Conservation (phyloP, 2,888 invertebrate species). For the Parnassius smintheus region DNA sequence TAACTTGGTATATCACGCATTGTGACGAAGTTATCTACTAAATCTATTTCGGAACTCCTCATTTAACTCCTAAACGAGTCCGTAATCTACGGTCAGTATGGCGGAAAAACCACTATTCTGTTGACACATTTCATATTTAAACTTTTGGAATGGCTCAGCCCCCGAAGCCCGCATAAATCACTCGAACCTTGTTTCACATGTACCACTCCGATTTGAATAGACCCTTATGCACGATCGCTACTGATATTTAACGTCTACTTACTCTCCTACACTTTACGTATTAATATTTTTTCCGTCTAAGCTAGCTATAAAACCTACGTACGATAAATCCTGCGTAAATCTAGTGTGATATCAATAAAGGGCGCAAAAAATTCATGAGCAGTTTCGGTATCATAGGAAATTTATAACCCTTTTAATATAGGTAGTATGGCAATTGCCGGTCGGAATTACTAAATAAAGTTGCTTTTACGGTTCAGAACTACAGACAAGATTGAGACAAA, state of each 20-base stretch:
- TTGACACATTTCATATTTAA: conserved; percentile 31
- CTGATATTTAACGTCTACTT: conserved; percentile 62
- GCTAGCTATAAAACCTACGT: conserved; percentile 1
- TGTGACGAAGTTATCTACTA: background rate
- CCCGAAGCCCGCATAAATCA: conserved; percentile 66
- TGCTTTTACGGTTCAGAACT: conserved; percentile 3
- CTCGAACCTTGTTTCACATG: conserved; percentile 65
- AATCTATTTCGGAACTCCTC: conserved; percentile 7
- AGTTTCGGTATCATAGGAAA: conserved; percentile 17
- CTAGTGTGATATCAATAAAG: conserved; percentile 17
- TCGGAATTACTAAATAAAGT: conserved; percentile 16
- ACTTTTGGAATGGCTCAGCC: conserved; percentile 64
- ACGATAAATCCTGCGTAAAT: conserved; percentile 12
- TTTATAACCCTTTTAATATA: conserved; percentile 21
- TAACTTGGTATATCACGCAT: no score
- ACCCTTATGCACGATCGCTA: conserved; percentile 60
- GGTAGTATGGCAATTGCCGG: conserved; percentile 9
- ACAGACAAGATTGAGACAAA: conserved; percentile 7
- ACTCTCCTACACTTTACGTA: conserved; percentile 36
- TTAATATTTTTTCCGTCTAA: conserved; percentile 34
- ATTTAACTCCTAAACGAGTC: conserved; percentile 13
- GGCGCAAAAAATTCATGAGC: conserved; percentile 9
- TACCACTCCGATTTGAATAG: conserved; percentile 74
- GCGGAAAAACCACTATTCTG: conserved; percentile 1
- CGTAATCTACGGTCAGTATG: background rate